Evolutionary conservation across 2,797 vertebrate genomes (phyloP), one percentile per base, ranked within the genome.

Genomic region (Lates japonicus): DNA sequence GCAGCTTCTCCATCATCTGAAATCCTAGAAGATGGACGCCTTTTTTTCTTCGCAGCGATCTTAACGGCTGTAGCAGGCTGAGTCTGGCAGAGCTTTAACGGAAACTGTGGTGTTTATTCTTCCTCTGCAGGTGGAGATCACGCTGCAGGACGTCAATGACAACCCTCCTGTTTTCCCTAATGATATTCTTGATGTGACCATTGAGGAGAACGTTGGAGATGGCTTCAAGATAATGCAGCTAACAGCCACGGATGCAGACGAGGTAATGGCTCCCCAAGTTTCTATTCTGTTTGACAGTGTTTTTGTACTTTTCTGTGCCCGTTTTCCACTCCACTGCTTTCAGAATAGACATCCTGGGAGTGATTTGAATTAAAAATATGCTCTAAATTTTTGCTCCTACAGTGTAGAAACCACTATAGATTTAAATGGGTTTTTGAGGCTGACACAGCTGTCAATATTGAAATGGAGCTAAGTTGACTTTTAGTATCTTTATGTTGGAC

Each of bases 81-180:
- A 37, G 29, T 82, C 74, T 92, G 87, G 88, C 87, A 66, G 41
- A 17, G 22, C 62, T 60, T 16, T 93, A 70, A 94, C 74, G 78
- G 87, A 89, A 90, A 90, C 74, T 76, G 57, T 85, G 80, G 75
- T 88, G 74, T 89, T 87, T 61, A 75, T 90, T 63, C 88, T 93
- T 67, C 82, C 87, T 85, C 69, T 74, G 54, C 92, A 99, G 98
- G 98, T 99, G 86, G 98, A 99, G 95, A 98, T 99, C 95, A 98
- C 98, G 0, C 96, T 99, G 79, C 98, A 99, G 89, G 98, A 99
- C 84, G 95, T 99, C 90, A 99, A 99, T 25, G 98, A 99, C 96
- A 99, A 99, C 90, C 97, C 98, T 0, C 98, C 98, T 3, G 90
- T 99, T 39, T 99, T 99, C 94, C 97, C 98, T 70, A 98, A 97